Base-by-base conservation (phyloP, 2,113 vertebrate genomes). In the Chauna torquata region DNA sequence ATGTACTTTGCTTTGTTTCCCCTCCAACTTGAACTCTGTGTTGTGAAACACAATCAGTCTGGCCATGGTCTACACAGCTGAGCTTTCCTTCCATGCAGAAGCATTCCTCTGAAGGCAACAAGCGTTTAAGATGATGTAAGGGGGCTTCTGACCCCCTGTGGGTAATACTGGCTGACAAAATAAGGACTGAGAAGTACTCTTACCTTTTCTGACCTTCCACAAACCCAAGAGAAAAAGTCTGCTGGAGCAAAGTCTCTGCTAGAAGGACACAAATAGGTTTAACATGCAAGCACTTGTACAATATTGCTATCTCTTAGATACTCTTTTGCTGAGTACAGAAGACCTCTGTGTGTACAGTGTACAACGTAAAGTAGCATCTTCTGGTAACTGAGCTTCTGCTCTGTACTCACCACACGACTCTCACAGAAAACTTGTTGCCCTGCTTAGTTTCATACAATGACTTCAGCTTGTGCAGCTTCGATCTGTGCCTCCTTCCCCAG, bases 41-140 rank as follows among this genome's bases (percentile, higher is more conserved):
- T 97, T 97, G 92, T 96, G 96, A 97, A 97, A 97, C 80, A 90
- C 88, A 93, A 96, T 96, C 96, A 79, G 90, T 76, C 72, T 94
- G 92, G 84, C 62, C 70, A 57, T 76, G 69, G 79, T 88, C 93
- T 94, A 94, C 69, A 92, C 89, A 96, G 82, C 83, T 90, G 92
- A 88, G 79, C 80, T 91, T 95, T 92, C 86, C 93, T 93, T 87
- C 59, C 70, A 86, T 3, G 12, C 57, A 90, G 66, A 45, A 95
- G 32, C 93, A 96, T 96, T 97, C 94, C 94, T 94, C 40, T 78
- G 59, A 95, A 95, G 87, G 95, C 85, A 93, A 16, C 42, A 83
- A 95, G 36, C 3, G 0, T 68, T 91, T 65, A 59, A 81, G 70
- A 82, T 93, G 76, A 94, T 65, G 87, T 90, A 92, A 96, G 72